Percentiles rank a stretch among this genome's conserved stretches.
phyloP scores from a whole-genome alignment of 2,797 vertebrate genomes.

The Petrocephalus schoutedeni region DNA sequence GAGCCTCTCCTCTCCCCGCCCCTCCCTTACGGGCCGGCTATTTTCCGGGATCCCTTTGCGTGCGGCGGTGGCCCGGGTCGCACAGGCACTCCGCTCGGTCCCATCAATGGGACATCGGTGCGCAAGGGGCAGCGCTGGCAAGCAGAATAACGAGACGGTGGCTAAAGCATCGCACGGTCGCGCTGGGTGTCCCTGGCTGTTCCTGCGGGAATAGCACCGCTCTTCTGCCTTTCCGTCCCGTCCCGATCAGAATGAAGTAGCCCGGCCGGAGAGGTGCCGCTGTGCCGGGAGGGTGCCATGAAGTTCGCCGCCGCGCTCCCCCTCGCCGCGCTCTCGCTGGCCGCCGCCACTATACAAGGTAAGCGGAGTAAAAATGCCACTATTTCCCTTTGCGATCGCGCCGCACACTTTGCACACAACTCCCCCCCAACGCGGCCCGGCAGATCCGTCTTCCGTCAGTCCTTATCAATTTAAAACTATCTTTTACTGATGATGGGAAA shows the following conservation, averaged over 20 bases:
- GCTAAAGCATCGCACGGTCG: conserved; percentile 13
- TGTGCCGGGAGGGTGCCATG: conserved; percentile 28
- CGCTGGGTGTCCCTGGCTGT: not conserved
- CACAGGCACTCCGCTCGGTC: conserved; percentile 10
- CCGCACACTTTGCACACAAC: not conserved
- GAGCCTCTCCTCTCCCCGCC: not conserved
- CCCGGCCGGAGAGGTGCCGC: conserved; percentile 5
- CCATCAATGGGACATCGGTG: conserved; percentile 4
- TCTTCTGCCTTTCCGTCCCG: not conserved
- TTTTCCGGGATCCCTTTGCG: not conserved
- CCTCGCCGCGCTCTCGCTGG: conserved; percentile 25
- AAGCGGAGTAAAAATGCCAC: conserved; percentile 15
- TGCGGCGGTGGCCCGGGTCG: conserved; percentile 9
- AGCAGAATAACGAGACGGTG: not conserved
- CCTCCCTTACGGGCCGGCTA: conserved; percentile 4
- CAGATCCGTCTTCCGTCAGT: not conserved
- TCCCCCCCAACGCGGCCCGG: not conserved
- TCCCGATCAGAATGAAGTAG: conserved; percentile 27
- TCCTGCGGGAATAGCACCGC: conserved; percentile 15
- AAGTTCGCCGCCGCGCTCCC: conserved; percentile 32
- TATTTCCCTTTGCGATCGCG: not conserved
- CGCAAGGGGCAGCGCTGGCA: not conserved
- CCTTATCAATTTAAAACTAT: not conserved
- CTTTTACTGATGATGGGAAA: not conserved
- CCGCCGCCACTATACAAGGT: conserved; percentile 36